These are phyloP conservation scores for Hystrix cristata DNA, from an alignment of 2,113 vertebrate species.

Conservation along the genomic window DNA sequence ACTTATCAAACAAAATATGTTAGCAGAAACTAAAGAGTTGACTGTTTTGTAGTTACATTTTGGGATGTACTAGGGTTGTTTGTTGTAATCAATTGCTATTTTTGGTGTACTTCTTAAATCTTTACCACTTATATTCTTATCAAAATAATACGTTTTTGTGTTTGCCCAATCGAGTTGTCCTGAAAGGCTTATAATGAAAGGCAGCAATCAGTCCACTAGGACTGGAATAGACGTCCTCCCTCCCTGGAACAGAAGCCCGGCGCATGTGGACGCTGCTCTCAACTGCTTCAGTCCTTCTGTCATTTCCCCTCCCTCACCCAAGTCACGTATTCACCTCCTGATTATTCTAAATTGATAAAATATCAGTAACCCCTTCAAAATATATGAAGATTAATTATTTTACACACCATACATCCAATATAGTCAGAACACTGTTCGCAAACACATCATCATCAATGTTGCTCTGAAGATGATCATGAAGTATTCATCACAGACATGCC, in stretches of 20 bases:
- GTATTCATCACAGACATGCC: not conserved
- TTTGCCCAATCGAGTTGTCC: not conserved
- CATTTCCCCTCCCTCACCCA: not conserved
- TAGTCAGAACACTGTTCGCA: not conserved
- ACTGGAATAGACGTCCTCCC: not conserved
- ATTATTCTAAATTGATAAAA: not conserved
- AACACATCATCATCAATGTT: not conserved
- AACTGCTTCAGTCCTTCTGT: not conserved
- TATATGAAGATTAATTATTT: not conserved
- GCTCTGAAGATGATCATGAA: not conserved
- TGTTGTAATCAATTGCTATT: constrained; percentile 22
- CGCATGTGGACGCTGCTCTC: not conserved
- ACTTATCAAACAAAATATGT: not conserved
- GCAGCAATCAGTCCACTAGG: not conserved
- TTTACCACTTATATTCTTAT: not conserved
- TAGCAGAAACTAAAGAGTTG: not conserved
- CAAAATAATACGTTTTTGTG: not conserved
- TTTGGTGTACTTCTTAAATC: not conserved
- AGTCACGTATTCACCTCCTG: not conserved
- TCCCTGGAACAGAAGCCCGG: not conserved
- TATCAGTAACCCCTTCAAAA: not conserved
- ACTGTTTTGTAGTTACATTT: not conserved
- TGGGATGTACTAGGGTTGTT: not conserved
- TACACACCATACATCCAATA: not conserved
- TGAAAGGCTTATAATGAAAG: not conserved